A percentile compares a stretch with the other conserved stretches of the same genome.
Evolutionary conservation across 1,140 invertebrate genomes (phyloP).

Genomic region (Drosophila biarmipes): DNA sequence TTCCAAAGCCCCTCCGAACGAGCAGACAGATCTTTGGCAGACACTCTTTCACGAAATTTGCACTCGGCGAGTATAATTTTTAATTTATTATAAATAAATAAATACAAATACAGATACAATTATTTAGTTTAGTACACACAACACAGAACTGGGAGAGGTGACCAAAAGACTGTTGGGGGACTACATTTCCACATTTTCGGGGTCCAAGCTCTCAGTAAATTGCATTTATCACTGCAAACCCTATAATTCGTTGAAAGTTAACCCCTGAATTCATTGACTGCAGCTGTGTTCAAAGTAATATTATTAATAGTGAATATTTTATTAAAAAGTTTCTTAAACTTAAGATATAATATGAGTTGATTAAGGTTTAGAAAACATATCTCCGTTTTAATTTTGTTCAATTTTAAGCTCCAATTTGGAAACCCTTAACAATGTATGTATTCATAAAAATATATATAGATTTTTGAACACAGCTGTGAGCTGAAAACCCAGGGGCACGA

Average conservation of each 20-base stretch:
- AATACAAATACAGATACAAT: slow-evolving; percentile 68
- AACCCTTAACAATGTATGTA: too few species aligned
- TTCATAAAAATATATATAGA: too few species aligned
- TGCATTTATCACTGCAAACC: not conserved
- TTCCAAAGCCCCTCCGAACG: slow-evolving; percentile 32
- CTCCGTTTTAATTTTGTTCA: too few species aligned
- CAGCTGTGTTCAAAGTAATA: not conserved
- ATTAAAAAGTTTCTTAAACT: too few species aligned
- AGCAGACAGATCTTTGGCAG: slow-evolving; percentile 24
- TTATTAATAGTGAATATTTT: too few species aligned
- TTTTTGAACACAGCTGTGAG: too few species aligned
- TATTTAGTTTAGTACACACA: slow-evolving; percentile 57
- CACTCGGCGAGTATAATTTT: slow-evolving; percentile 56
- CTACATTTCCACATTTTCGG: not conserved
- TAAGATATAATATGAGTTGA: too few species aligned
- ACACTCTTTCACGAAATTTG: slow-evolving; percentile 12
- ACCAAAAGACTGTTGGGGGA: slow-evolving; percentile 16
- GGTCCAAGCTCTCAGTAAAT: not conserved
- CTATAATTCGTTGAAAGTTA: not conserved
- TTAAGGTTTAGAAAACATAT: too few species aligned
- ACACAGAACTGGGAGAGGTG: slow-evolving; percentile 33
- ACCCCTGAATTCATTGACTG: not conserved
- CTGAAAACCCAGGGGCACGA: too few species aligned
- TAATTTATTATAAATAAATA: slow-evolving; percentile 80
- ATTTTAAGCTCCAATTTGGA: too few species aligned